phyloP scores from a whole-genome alignment of 1,140 invertebrate genomes.

The Potamilus streckersoni region DNA sequence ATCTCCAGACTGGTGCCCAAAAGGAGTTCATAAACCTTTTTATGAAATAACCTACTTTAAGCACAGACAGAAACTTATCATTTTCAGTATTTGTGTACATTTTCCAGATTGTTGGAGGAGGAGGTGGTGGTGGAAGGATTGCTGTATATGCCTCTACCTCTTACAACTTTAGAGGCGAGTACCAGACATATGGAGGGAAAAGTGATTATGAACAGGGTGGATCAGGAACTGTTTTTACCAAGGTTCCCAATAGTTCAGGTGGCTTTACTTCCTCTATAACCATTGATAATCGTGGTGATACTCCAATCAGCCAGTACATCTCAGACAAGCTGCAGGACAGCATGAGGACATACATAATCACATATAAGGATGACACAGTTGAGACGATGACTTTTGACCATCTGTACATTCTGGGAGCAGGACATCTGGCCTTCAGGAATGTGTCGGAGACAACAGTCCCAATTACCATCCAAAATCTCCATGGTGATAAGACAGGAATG shows the following conservation, averaged over 20 bases:
- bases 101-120: slow-evolving; percentile 45
- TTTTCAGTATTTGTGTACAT: too few species aligned
- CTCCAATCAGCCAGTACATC: slow-evolving; percentile 39
- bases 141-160: slow-evolving; percentile 30
- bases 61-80: too few species aligned
- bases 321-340: slow-evolving; percentile 39
- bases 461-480: slow-evolving; percentile 42
- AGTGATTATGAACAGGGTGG: slow-evolving; percentile 46
- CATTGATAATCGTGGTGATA: slow-evolving; percentile 46
- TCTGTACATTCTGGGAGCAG: slow-evolving; percentile 40
- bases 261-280: slow-evolving; percentile 32
- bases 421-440: slow-evolving; percentile 48
- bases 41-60: too few species aligned
- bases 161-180: slow-evolving; percentile 43
- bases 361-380: slow-evolving; percentile 16
- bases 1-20: too few species aligned
- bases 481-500: slow-evolving; percentile 53
- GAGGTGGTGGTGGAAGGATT: slow-evolving; percentile 54
- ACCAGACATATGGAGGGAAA: slow-evolving; percentile 48
- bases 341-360: slow-evolving; percentile 44
- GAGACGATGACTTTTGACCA: slow-evolving; percentile 37
- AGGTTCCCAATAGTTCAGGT: slow-evolving; percentile 19
- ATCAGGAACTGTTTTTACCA: slow-evolving; percentile 49
- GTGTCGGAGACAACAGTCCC: slow-evolving; percentile 14
- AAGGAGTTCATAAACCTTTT: too few species aligned